These are phyloP conservation scores for Archocentrus centrarchus DNA, from an alignment of 2,113 vertebrate genomes.

Conservation along the genomic window DNA sequence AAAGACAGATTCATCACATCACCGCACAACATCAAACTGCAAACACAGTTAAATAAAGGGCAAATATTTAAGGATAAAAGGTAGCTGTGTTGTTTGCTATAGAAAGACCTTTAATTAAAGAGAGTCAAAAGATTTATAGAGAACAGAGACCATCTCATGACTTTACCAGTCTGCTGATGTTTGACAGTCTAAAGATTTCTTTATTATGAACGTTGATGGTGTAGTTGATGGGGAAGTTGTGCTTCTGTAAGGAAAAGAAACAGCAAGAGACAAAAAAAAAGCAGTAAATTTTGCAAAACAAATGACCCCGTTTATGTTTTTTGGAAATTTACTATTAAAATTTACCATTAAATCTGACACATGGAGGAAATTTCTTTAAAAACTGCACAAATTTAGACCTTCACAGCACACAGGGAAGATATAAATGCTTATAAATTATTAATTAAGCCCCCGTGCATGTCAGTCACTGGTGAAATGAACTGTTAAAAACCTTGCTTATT, in stretches of 20 bases:
- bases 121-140: neutral
- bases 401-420: neutral
- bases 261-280: neutral
- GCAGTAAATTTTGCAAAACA: neutral
- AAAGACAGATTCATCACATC: fast-evolving
- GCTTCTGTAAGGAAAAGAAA: conserved; percentile 70
- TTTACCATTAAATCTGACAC: neutral
- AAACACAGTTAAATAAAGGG: neutral
- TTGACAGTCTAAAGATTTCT: conserved; percentile 79
- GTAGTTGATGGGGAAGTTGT: conserved; percentile 84
- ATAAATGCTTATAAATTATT: neutral
- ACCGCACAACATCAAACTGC: neutral
- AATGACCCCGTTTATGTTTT: neutral
- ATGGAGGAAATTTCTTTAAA: neutral
- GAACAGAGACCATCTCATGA: neutral
- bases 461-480: neutral
- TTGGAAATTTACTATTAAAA: neutral
- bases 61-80: neutral
- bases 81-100: neutral
- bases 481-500: neutral
- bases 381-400: neutral
- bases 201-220: conserved; percentile 75
- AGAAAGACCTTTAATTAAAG: neutral
- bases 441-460: neutral
- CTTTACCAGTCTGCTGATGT: conserved; percentile 80